Base-by-base conservation (phyloP, 1,140 invertebrate genomes). In the Frieseomelitta varia region DNA sequence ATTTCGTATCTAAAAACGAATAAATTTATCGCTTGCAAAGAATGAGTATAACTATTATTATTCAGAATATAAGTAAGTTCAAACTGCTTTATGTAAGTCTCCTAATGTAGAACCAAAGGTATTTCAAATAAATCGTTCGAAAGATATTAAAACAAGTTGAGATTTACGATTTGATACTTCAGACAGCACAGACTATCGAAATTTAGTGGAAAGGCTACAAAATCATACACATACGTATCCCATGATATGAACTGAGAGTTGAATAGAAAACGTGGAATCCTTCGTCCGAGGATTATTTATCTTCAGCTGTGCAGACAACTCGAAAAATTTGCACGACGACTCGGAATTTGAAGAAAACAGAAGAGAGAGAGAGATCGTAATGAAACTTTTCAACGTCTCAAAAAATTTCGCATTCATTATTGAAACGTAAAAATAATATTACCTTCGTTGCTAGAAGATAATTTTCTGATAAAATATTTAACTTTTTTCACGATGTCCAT, bases 241-340 rank as follows among this genome's bases (percentile, higher is more conserved):
- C 24, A 17, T 19, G 58, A 39, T 12, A 19, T 14, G 53, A 19
- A 8, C 0, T 61, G 21, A 58, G 4, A 72, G 47, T 80, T 51
- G 39, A 71, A 58, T 51, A 17, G n/a, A 47, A 4, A 69, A 53
- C 55, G 34, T 27, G 76, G 30, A 82, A 72, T 55, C 55, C 65
- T 82, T 85, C 81, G 90, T 91, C 90, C 83, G 47, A 30, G 39
- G 61, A 85, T 87, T 91, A 91, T 91, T 89, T 88, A 90, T 89
- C 90, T 90, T 73, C 65, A 87, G 68, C 63, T 61, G 55, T 24
- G 21, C 69, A 79, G 63, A 34, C 63, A 65, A 65, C 63, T 65
- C 15, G 63, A 34, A 71, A 55, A 75, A 39, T 74, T 68, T 53
- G 30, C 19, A 55, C 34, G 58, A 84, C 63, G 63, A 87, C 68